Conservation (phyloP, 2,113 vertebrate genomes). For the Aphyosemion australe region DNA sequence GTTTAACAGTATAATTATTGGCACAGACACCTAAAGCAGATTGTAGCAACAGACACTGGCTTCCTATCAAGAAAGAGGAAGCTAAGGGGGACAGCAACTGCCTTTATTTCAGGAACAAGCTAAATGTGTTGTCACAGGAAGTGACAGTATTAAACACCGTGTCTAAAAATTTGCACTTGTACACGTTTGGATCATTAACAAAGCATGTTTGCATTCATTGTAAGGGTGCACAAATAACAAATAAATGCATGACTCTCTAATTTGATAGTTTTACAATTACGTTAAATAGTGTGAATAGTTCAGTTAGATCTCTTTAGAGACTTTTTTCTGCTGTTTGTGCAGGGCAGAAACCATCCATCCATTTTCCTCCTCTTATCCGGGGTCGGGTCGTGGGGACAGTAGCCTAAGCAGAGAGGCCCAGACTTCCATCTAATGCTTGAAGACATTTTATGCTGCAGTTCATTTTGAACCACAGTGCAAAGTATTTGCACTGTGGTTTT, state of each 20-base stretch:
- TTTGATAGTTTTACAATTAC: too few species aligned
- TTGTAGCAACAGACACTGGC: constrained; percentile 15
- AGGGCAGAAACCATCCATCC: background rate
- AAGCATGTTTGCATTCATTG: background rate
- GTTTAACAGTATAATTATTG: background rate
- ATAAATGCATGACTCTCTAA: too few species aligned
- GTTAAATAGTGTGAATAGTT: background rate
- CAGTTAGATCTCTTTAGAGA: background rate
- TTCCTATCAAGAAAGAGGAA: background rate
- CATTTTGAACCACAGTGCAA: constrained; percentile 34
- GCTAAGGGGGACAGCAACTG: background rate
- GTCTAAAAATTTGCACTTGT: background rate
- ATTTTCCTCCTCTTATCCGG: too few species aligned
- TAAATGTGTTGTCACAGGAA: constrained; percentile 1
- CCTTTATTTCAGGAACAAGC: constrained; percentile 2
- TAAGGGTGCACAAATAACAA: too few species aligned
- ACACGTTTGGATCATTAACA: background rate
- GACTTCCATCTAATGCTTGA: too few species aligned
- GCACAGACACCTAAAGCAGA: constrained; percentile 13
- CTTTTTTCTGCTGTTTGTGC: background rate
- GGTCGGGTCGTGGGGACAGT: too few species aligned
- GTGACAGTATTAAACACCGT: background rate
- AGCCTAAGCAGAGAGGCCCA: too few species aligned
- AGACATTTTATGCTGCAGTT: background rate
- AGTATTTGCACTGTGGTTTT: constrained; percentile 42